Base-by-base conservation (phyloP, 1,140 invertebrate genomes). In the Stenopsyche tienmushanensis region DNA sequence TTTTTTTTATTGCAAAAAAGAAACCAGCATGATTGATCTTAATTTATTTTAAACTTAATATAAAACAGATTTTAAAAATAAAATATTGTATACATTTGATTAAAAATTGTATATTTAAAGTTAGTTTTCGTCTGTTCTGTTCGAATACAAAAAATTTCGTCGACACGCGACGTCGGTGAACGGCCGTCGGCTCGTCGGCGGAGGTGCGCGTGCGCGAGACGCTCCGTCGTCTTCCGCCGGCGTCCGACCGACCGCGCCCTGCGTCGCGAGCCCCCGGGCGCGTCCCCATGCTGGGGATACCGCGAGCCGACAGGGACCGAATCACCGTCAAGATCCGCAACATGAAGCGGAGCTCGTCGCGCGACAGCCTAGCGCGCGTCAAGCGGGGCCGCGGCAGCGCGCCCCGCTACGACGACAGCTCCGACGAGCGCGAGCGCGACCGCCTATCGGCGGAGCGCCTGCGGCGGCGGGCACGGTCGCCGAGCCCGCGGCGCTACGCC, bases 301-400 rank as follows among this genome's bases (percentile, higher is more conserved):
- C 83, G 79, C 83, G 84, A 78, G 83, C 84, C 81, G 84, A 86
- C 80, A 85, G 86, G 82, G 88, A 90, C 83, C 88, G 87, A 82
- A 90, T 91, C 75, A 90, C 88, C 82, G 86, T 91, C 81, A 89
- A 90, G 84, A 90, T 91, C 76, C 89, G 88, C 81, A 90, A 90
- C 80, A 93, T 92, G 90, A 92, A 92, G 82, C 84, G 90, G 71
- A 92, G 90, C 83, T 90, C 89, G 71, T 91, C 90, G 74, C 85
- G 90, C 74, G 89, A 91, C 75, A 90, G 90, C 71, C 88, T 88
- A 73, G 85, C 88, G 75, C 83, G 89, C 70, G 90, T 88, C 66
- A 93, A 92, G 73, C 79, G 88, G 67, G 89, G 87, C 68, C 84
- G 89, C 69, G 90, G 88, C 71, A 90, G 88, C 72, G 88, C 93